A percentile compares a stretch with the other conserved stretches of the same genome.
Conservation (phyloP, 2,113 vertebrate genomes). For the Grammomys dolichurus region DNA sequence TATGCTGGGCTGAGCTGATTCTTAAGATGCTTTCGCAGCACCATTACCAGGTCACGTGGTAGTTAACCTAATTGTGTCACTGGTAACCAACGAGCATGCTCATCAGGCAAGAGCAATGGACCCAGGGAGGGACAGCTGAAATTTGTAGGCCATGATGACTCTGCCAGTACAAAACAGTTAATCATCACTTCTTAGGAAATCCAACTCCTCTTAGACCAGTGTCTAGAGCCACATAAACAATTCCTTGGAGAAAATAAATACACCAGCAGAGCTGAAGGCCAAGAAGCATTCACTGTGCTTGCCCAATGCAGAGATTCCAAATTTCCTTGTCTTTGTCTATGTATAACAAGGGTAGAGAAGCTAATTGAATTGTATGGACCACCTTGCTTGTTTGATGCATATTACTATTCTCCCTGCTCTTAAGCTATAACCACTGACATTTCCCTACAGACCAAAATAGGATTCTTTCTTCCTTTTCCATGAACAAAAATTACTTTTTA, state of each 20-base stretch:
- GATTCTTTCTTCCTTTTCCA: slow-evolving; percentile 6
- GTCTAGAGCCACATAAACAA: background rate
- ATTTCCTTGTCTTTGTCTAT: background rate
- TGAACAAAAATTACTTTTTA: background rate
- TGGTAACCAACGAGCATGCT: background rate
- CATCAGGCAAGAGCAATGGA: slow-evolving; percentile 18
- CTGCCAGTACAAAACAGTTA: slow-evolving; percentile 59
- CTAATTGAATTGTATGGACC: slow-evolving; percentile 59
- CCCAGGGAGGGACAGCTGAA: slow-evolving; percentile 23
- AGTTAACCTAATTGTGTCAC: slow-evolving; percentile 23
- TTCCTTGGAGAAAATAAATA: slow-evolving; percentile 69
- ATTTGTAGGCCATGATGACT: slow-evolving; percentile 4
- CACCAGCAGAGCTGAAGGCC: slow-evolving; percentile 53
- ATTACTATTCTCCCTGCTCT: background rate
- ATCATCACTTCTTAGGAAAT: slow-evolving; percentile 68
- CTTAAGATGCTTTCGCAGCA: background rate
- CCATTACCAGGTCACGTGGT: background rate
- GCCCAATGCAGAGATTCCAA: slow-evolving; percentile 44
- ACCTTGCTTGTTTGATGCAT: background rate
- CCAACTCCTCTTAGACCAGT: background rate
- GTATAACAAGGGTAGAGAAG: slow-evolving; percentile 21
- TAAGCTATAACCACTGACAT: background rate
- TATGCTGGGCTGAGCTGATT: background rate
- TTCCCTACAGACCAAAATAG: background rate
- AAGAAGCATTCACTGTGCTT: slow-evolving; percentile 65